Conservation (phyloP, 2,797 vertebrate genomes). For the Cygnus olor region DNA sequence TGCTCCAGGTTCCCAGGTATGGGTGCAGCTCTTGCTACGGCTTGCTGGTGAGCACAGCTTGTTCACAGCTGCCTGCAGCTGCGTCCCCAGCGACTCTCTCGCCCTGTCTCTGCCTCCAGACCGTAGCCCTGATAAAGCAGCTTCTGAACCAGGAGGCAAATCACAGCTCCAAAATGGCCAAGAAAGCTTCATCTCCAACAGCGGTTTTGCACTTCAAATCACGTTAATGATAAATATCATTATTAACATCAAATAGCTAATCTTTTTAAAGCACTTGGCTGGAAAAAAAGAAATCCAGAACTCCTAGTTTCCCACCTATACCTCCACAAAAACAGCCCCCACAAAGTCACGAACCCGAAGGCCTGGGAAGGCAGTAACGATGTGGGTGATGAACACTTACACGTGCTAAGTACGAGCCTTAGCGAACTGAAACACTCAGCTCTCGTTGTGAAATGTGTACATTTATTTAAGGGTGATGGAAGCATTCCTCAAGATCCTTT, state of each 20-base stretch:
- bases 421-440: background rate
- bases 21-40: background rate
- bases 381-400: background rate
- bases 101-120: background rate
- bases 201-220: background rate
- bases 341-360: background rate
- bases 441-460: accelerated
- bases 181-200: background rate
- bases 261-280: background rate
- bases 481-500: background rate
- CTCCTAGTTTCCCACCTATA: background rate
- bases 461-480: background rate
- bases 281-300: background rate
- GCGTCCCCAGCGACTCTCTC: background rate
- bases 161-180: background rate
- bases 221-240: accelerated
- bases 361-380: background rate
- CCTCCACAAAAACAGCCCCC: background rate
- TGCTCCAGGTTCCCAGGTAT: background rate
- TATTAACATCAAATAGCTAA: background rate
- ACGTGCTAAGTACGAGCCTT: too few species aligned
- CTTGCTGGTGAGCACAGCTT: background rate
- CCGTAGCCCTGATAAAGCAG: accelerated
- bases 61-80: background rate
- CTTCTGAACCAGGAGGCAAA: background rate